These are phyloP conservation scores for Drosophila borealis DNA, from an alignment of 2,888 invertebrate genomes.

Conservation along the genomic window DNA sequence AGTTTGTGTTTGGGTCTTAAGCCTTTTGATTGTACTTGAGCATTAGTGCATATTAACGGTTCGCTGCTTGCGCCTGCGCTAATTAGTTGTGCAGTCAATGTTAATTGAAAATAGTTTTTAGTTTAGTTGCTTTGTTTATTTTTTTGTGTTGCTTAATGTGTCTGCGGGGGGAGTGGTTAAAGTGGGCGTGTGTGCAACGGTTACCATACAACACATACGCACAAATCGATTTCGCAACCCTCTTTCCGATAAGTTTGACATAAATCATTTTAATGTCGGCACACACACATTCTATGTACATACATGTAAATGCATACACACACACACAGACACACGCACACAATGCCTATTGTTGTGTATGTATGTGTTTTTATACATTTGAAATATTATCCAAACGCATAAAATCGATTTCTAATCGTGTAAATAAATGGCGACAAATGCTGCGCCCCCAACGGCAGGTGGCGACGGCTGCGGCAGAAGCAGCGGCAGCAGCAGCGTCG, in stretches of 20 bases:
- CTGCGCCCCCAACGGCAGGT: slow-evolving; percentile 59
- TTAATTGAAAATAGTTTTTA: slow-evolving; percentile 17
- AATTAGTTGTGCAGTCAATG: slow-evolving; percentile 30
- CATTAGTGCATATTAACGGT: slow-evolving; percentile 28
- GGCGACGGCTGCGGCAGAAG: slow-evolving; percentile 36
- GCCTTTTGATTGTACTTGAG: slow-evolving; percentile 31
- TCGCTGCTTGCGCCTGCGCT: slow-evolving; percentile 30
- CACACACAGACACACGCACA: slow-evolving; percentile 3
- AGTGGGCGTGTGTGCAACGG: slow-evolving; percentile 2
- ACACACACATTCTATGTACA: background rate
- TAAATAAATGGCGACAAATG: slow-evolving; percentile 78
- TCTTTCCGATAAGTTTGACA: slow-evolving; percentile 65
- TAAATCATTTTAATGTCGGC: slow-evolving; percentile 72
- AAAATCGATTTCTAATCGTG: slow-evolving; percentile 79
- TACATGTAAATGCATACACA: background rate
- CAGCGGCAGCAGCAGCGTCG: slow-evolving; percentile 14
- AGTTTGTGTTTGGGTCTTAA: slow-evolving; percentile 13
- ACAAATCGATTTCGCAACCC: slow-evolving; percentile 51
- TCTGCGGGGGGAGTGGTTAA: background rate
- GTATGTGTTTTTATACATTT: slow-evolving; percentile 49
- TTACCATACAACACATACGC: background rate
- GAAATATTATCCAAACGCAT: slow-evolving; percentile 73
- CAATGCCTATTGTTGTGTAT: slow-evolving; percentile 9
- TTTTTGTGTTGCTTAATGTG: background rate
- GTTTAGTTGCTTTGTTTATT: slow-evolving; percentile 6